Base-by-base conservation (phyloP, 2,888 invertebrate species). In the Nebria salina region DNA sequence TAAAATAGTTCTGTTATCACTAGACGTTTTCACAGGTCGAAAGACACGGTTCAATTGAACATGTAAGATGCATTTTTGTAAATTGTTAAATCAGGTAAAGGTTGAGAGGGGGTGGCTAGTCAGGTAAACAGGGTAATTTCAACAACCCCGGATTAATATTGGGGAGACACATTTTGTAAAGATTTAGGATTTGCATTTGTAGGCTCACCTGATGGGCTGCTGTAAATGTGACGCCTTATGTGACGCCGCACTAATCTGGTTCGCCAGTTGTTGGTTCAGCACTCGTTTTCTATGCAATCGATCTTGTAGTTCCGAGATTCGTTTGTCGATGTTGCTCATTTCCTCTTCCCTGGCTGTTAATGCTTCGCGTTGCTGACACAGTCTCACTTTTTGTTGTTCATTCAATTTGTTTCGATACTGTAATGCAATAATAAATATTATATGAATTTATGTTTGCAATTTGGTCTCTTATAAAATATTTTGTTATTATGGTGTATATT, bases 321-420 rank as follows among this genome's bases (percentile, higher is more conserved):
- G 91, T 85, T 96, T 94, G 90, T 98, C 98, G 87, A 98, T 97
- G 85, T 95, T 94, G 81, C 95, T 92, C 92, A 98, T 94, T 90
- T 98, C 98, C 84, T 97, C 96, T 87, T 97, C 97, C 75, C 96
- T 91, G 85, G 96, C 95, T 79, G 95, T 95, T 85, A 98, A 90
- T 70, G 96, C 95, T 86, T 97, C 96, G 83, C 96, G 91, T 89
- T 98, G 98, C 85, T 96, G 95, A 83, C 95, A 95, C 85, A 98
- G 92, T 85, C 97, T 93, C 84, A 94, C 95, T 90, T 95, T 97
- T 90, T 97, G 98, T 89, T 98, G 97, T 89, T 98, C 95, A 89
- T 97, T 97, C 89, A 98, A 91, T 89, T 98, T 98, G 91, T 98
- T 98, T 83, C 98, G 96, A 88, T 97, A 97, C 98, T 98, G 91